phyloP scores from a whole-genome alignment of 37 sponge, comb jelly and placozoan species.

The Cladorhizidae sp. region DNA sequence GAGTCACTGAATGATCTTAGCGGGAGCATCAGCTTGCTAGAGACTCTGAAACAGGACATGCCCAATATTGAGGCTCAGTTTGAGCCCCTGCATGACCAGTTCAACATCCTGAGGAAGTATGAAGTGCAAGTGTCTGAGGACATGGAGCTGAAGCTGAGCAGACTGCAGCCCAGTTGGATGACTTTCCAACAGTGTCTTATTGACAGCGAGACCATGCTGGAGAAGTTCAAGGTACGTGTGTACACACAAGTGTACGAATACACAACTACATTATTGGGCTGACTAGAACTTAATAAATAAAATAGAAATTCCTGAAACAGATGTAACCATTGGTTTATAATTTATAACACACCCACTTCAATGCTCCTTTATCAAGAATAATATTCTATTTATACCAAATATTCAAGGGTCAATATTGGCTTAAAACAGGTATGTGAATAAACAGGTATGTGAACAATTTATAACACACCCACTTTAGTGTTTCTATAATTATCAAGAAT shows the following conservation, averaged over 20 bases:
- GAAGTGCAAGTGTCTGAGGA: constrained; percentile 73
- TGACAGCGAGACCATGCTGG: constrained; percentile 87
- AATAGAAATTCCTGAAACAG: too few relatives aligned
- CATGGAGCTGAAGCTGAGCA: constrained; percentile 36
- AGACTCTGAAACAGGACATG: constrained; percentile 71
- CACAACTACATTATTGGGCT: too few relatives aligned
- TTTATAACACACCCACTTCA: too few relatives aligned
- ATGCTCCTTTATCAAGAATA: too few relatives aligned
- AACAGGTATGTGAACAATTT: too few relatives aligned
- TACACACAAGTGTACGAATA: neutral
- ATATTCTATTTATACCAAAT: too few relatives aligned
- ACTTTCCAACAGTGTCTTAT: constrained; percentile 90
- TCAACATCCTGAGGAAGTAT: constrained; percentile 89
- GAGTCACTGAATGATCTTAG: constrained; percentile 88
- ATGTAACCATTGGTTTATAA: too few relatives aligned
- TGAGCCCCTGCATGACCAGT: constrained; percentile 93
- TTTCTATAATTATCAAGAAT: too few relatives aligned
- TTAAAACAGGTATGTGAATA: too few relatives aligned
- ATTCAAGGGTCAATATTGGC: too few relatives aligned
- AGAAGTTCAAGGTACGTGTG: constrained; percentile 89
- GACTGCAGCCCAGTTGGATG: constrained; percentile 61
- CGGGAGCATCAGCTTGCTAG: constrained; percentile 83
- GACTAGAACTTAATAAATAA: too few relatives aligned
- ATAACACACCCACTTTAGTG: too few relatives aligned
- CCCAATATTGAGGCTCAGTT: constrained; percentile 83